Evolutionary conservation across 2,888 invertebrate species (phyloP).

Genomic region (Ormyrus pomaceus): DNA sequence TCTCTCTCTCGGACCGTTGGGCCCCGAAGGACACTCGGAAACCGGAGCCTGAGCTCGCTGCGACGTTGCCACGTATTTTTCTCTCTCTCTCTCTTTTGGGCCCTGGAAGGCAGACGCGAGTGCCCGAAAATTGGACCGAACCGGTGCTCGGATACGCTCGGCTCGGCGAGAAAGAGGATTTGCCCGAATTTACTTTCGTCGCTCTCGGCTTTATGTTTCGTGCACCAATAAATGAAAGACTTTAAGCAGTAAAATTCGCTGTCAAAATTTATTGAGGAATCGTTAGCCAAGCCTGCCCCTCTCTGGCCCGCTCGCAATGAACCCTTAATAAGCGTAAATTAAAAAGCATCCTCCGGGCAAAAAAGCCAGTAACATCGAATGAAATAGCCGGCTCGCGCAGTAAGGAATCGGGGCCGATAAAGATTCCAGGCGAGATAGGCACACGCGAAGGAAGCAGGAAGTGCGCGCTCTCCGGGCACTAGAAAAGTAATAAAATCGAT

Average conservation of each 20-base stretch:
- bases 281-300: no score
- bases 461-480: conserved; percentile 11
- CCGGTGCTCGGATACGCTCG: not conserved
- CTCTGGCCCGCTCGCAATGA: no score
- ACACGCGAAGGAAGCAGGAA: conserved; percentile 47
- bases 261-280: no score
- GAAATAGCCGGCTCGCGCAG: not conserved
- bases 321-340: no score
- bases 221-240: no score
- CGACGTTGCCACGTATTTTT: conserved; percentile 58
- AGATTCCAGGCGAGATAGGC: conserved; percentile 18
- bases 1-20: conserved; percentile 38
- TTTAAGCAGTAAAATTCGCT: no score
- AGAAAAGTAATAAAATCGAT: conserved; percentile 53
- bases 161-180: not conserved
- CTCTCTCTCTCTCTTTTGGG: not conserved
- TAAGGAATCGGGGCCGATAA: not conserved
- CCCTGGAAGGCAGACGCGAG: not conserved
- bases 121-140: conserved; percentile 35
- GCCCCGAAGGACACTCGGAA: conserved; percentile 52
- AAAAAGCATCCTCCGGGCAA: not conserved
- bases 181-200: not conserved
- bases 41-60: conserved; percentile 51
- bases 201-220: no score
- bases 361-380: not conserved